Base-by-base conservation (phyloP, 1,140 invertebrate species). In the Drosophila pachea region DNA sequence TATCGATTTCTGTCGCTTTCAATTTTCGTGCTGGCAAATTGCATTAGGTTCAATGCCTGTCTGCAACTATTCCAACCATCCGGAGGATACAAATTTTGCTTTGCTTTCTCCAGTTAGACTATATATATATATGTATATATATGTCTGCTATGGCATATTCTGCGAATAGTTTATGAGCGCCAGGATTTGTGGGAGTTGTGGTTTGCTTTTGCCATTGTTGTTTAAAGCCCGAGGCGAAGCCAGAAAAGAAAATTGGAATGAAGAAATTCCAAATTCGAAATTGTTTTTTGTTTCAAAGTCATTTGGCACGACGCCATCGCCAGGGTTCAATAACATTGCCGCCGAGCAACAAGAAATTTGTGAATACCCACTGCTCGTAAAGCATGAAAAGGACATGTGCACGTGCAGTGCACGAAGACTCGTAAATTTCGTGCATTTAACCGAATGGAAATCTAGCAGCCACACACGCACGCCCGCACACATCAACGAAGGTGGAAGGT, bases 361-460 rank as follows among this genome's bases (percentile, higher is more conserved):
- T 54, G 47, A 32, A 58, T 47, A 45, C 74, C 60, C 59, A 70
- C 35, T 47, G 65, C 74, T 81, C 78, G 74, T 82, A 82, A 81
- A 70, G 69, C 73, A 78, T 64, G 60, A 50, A 68, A 78, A 78
- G 78, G 71, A 79, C 76, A 70, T 84, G 47, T 70, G 73, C 79
- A 83, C 79, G 79, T 84, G 76, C 81, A 68, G 9, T 12, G 49
- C 38, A 68, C 58, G 68, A 67, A 65, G 64, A 43, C 68, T 74
- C 78, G 76, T 83, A 83, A 83, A 83, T 76, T 83, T 65, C 72
- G 29, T 63, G 61, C 78, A 78, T 78, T 83, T 84, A 83, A 63
- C 76, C 72, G 70, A 83, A 83, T 84, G 73, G 68, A 83, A 83
- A 79, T 84, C 73, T 43, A 42, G 55, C 68, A 73, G 8, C 2